Evolutionary conservation across 2,797 vertebrate genomes (phyloP), one percentile per base, ranked within the genome.

Genomic region (Silurus lanzhouensis): DNA sequence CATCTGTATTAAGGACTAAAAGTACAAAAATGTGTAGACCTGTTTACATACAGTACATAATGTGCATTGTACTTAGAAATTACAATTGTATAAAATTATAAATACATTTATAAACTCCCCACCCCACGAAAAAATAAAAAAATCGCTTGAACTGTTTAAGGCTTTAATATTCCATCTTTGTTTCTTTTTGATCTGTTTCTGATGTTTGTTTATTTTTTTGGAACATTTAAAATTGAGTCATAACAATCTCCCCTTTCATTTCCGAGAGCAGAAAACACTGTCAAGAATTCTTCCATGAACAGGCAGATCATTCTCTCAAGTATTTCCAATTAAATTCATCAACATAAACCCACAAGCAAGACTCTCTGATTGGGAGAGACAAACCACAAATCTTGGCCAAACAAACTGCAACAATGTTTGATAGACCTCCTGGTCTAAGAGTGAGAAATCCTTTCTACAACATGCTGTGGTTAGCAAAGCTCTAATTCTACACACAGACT

Each of bases 351-450:
- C 81, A 79, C 71, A 88, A 85, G 66, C 74, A 71, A 22, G 19
- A 52, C 76, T 63, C 63, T 83, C 48, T 89, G 81, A 84, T 83
- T 85, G 71, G 57, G 38, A 78, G 70, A 48, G 55, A 83, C 20
- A 61, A 92, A 91, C 91, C 90, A 86, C 88, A 74, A 91, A 87
- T 89, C 87, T 78, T 85, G 88, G 91, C 90, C 87, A 91, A 88
- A 87, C 90, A 92, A 92, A 91, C 90, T 86, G 83, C 83, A 77
- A 70, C 22, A 81, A 83, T 91, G 90, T 91, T 89, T 88, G 89
- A 90, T 88, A 89, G 86, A 46, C 22, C 75, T 72, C 58, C 82
- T 66, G 60, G 71, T 86, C 52, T 55, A 74, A 82, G 84, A 84
- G 86, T 78, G 84, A 79, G 66, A 85, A 84, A 83, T 77, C 84